These are phyloP conservation scores for Tadarida brasiliensis DNA, from an alignment of 2,797 vertebrate genomes.

Conservation along the genomic window DNA sequence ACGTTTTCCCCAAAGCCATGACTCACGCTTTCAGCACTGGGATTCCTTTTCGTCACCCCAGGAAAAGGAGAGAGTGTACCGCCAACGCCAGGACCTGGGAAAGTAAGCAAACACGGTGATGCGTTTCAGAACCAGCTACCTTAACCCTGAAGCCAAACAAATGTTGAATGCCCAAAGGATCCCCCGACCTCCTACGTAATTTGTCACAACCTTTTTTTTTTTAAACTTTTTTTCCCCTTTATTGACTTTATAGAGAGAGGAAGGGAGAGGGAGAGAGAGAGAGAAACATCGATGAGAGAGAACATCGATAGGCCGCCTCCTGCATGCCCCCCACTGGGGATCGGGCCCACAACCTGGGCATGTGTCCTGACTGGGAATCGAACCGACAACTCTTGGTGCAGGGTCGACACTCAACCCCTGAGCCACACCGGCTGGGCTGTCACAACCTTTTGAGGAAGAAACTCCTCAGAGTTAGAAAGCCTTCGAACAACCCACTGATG, in stretches of 20 bases:
- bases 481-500: constrained; percentile 79
- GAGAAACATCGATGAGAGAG: no score
- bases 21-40: constrained; percentile 84
- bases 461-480: constrained; percentile 82
- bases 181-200: constrained; percentile 81
- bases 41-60: constrained; percentile 78
- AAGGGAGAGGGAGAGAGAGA: no score
- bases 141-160: constrained; percentile 54
- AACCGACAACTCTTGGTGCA: no score
- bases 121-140: constrained; percentile 18
- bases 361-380: no score
- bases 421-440: no score
- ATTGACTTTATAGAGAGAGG: no score
- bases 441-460: constrained; percentile 76
- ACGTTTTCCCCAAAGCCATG: background rate
- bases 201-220: background rate
- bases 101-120: constrained; percentile 58
- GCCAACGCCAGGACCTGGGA: constrained; percentile 80
- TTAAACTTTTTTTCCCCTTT: no score
- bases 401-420: no score
- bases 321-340: no score
- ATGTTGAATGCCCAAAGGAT: constrained; percentile 1
- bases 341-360: no score
- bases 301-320: no score
- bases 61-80: constrained; percentile 83